Evolutionary conservation across 1,140 invertebrate species (phyloP).

Genomic region (Watersipora subatra): DNA sequence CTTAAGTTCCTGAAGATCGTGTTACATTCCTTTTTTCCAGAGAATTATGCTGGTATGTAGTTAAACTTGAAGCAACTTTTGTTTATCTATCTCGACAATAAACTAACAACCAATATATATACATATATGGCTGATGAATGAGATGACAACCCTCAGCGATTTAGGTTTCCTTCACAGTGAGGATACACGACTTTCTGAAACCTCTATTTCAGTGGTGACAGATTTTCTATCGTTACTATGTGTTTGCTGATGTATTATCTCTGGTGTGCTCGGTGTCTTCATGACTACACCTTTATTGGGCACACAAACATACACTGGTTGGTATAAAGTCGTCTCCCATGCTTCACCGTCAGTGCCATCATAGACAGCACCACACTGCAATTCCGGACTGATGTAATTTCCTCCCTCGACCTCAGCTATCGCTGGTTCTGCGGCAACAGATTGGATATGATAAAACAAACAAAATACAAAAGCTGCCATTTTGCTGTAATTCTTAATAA

Average conservation of each 20-base stretch:
- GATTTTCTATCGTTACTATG: background rate
- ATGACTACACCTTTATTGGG: slow-evolving; percentile 21
- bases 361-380: slow-evolving; percentile 66
- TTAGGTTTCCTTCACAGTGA: no score
- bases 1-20: no score
- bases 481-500: no score
- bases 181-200: background rate
- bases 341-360: slow-evolving; percentile 17
- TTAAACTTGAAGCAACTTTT: no score
- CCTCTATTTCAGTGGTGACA: background rate
- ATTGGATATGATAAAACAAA: slow-evolving; percentile 7
- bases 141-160: no score
- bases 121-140: no score
- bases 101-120: no score
- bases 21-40: no score
- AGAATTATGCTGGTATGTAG: no score
- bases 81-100: no score
- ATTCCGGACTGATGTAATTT: slow-evolving; percentile 65
- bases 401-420: slow-evolving; percentile 62
- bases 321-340: slow-evolving; percentile 48
- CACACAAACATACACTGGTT: slow-evolving; percentile 54
- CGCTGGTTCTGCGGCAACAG: slow-evolving; percentile 53
- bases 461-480: background rate
- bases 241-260: slow-evolving; percentile 14
- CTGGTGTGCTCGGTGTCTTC: slow-evolving; percentile 17